These are phyloP conservation scores for Cacajao melanocephalus DNA, from an alignment of 2,797 vertebrate genomes.

Conservation along the genomic window DNA sequence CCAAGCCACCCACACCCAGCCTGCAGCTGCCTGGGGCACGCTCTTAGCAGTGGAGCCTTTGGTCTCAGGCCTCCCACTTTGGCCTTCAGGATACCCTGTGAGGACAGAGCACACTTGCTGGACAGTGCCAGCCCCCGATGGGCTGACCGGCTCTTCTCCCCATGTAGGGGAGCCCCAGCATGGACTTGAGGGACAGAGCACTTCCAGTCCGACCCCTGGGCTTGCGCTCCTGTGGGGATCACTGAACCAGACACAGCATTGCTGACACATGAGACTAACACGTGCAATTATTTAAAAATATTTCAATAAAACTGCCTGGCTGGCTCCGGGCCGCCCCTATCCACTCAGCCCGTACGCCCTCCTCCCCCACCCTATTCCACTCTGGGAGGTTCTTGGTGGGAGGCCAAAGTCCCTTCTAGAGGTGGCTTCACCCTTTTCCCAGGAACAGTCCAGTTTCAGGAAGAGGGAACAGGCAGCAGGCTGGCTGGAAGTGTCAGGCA, in stretches of 20 bases:
- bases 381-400: not conserved
- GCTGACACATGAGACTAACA: slow-evolving; percentile 76
- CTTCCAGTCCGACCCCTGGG: slow-evolving; percentile 52
- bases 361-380: slow-evolving; percentile 22
- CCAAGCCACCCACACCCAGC: slow-evolving; percentile 85
- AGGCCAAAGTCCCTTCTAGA: slow-evolving; percentile 7
- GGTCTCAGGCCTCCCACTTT: slow-evolving; percentile 53
- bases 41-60: slow-evolving; percentile 83
- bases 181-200: slow-evolving; percentile 57
- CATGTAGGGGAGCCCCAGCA: slow-evolving; percentile 33
- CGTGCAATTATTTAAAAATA: slow-evolving; percentile 79
- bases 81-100: slow-evolving; percentile 47
- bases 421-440: not conserved
- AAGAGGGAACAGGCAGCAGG: not conserved
- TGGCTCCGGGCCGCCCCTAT: slow-evolving; percentile 75
- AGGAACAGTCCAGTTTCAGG: not conserved
- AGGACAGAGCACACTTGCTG: not conserved
- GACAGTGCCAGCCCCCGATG: not conserved
- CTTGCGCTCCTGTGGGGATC: slow-evolving; percentile 18
- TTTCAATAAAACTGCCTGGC: slow-evolving; percentile 82
- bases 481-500: not conserved
- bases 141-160: slow-evolving; percentile 50
- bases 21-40: slow-evolving; percentile 90
- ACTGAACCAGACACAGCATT: slow-evolving; percentile 67
- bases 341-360: slow-evolving; percentile 63